Evolutionary conservation across 2,888 invertebrate genomes (phyloP), one percentile per base, ranked within the genome.

Genomic region (Thera obeliscata): DNA sequence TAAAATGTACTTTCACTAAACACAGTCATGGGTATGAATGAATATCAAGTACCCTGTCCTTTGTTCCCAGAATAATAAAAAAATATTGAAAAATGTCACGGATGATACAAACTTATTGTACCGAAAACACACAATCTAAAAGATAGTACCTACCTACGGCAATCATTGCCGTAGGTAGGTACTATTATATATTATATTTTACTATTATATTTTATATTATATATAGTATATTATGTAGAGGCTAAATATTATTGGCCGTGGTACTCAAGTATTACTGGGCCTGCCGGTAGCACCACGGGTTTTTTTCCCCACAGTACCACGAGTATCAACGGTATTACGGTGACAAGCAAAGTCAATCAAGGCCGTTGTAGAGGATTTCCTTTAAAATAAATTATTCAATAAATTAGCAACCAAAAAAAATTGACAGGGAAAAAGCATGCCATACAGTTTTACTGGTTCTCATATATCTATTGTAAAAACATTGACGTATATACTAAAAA

Each of bases 31-130:
- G 69, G 65, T 65, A 61, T 59, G 62, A n/a, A 60, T 59, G 65
- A 74, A 61, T 71, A 70, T 54, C 60, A 72, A 65, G 62, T 67
- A 70, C 73, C 71, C 73, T 71, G 71, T 72, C 70, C 66, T 66
- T 64, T 60, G 61, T 69, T 60, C 64, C 56, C 55, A 38, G 55
- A 49, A 57, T 52, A 62, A 61, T 52, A 61, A 7, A 64, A 65
- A 7, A 62, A 46, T 61, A 56, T 48, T 48, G 7, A 38, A 64
- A 6, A 12, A 12, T 50, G 0, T 22, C 12, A 50, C n/a, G 7
- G 50, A 48, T n/a, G 11, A 48, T 22, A 22, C 22, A 22, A 22
- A 22, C 22, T 22, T 22, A 22, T 22, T 22, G 22, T 22, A 22
- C 22, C 22, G 22, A 22, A 22, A 22, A 22, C 22, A 22, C 22